A percentile compares a stretch with the other conserved stretches of the same genome.
Evolutionary conservation across 2,113 vertebrate species (phyloP).

Genomic region (Leucopternis melanops): DNA sequence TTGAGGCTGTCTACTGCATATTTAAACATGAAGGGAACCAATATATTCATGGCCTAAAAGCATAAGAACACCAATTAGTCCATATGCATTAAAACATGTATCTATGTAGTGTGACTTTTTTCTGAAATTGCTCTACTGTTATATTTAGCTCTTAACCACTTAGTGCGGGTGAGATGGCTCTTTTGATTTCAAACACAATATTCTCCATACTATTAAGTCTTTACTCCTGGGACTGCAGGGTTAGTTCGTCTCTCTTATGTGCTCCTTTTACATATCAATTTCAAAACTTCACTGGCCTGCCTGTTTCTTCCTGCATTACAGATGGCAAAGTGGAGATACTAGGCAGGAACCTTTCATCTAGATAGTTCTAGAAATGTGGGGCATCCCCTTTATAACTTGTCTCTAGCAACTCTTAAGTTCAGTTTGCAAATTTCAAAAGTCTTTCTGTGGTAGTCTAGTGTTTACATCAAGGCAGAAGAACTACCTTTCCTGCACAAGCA

Average conservation of each 20-base stretch:
- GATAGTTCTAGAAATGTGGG: not conserved
- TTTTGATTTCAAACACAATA: not conserved
- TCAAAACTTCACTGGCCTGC: not conserved
- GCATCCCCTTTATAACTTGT: not conserved
- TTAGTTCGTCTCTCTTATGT: not conserved
- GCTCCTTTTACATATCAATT: not conserved
- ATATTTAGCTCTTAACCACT: not conserved
- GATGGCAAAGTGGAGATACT: not conserved
- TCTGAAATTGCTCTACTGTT: not conserved
- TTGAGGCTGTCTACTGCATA: conserved; percentile 96
- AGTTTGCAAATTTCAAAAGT: not conserved
- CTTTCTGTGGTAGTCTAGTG: not conserved
- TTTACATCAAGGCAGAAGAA: not conserved
- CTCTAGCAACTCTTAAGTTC: not conserved
- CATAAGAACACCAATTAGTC: conserved; percentile 53
- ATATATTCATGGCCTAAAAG: conserved; percentile 90
- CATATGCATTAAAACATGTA: not conserved
- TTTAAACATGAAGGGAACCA: conserved; percentile 99
- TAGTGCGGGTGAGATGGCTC: not conserved
- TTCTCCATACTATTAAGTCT: not conserved
- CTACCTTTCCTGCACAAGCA: not conserved
- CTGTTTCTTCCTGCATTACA: not conserved
- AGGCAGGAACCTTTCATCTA: not conserved
- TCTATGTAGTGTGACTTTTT: not conserved
- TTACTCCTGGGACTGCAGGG: not conserved